Evolutionary conservation across 53 echinoderm and acorn worm genomes (phyloP), one percentile per base, ranked within the genome.

Genomic region (Holothuria leucospilota): DNA sequence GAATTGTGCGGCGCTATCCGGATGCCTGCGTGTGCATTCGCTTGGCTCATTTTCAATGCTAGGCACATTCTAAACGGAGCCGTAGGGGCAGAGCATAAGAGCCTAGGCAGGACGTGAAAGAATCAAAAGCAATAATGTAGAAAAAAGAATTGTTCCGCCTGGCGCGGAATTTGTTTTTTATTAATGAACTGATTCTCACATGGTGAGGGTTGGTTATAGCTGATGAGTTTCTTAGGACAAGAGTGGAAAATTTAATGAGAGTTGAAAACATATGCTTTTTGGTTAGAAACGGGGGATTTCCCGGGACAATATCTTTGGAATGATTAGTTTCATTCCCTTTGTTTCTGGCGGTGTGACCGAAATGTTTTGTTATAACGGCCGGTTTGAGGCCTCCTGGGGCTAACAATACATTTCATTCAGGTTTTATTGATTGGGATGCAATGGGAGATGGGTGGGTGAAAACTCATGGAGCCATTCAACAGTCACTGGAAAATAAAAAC

Each of bases 91-190:
- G 77, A 77, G 77, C 15, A 67, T 67, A 80, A 80, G 59, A 80
- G 80, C 59, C 38, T 29, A 59, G 75, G 60, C 80, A 80, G 18
- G 56, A 56, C 56, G 56, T 56, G 18, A 56, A 56, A 56, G 62
- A 80, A 80, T 80, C 80, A 80, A 61, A 28, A 61, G 80, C 56
- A 61, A 80, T 80, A 80, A 80, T 80, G 80, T 80, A 83, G 68
- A 83, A 67, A 81, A 81, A 83, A 67, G 84, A 51, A 83, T 83
- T 83, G 84, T 83, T 83, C 84, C 84, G 84, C 84, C 84, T 83
- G 84, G 84, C 84, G 84, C 84, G 84, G 84, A 83, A 83, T 83
- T 83, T 83, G 84, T 83, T 83, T 81, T 83, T 83, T 83, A 83
- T 83, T 83, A 83, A 83, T 83, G 84, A 83, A 66, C 46, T 83